Evolutionary conservation across 2,797 vertebrate species (phyloP), one percentile per base, ranked within the genome.

Genomic region (Dicrostonyx torquatus): DNA sequence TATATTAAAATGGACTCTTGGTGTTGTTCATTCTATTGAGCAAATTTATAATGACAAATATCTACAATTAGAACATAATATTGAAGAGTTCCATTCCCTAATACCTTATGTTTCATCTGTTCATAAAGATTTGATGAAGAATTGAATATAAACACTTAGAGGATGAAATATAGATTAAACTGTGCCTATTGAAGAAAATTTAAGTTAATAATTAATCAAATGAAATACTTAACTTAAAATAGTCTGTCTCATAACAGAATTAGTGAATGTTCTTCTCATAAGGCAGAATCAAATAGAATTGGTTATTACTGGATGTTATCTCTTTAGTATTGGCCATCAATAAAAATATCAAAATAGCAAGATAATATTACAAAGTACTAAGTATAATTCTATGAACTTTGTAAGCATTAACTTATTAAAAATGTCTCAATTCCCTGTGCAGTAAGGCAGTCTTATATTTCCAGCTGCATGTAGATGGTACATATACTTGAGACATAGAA

Each of bases 81-180:
- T 2, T 34, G 15, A 76, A 4, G 14, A 78, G 37, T 72, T 95
- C 89, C 2, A 79, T 0, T 73, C 8, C 31, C n/a, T 70, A 58
- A 55, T n/a, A 64, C 37, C 45, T 79, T 84, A n/a, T 76, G 7
- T 79, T n/a, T 26, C 60, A 66, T 80, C 14, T 79, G 5, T 37
- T 75, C 50, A 58, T 75, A 87, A 93, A 95, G 26, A 64, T 93
- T 91, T 93, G 4, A 92, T 94, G 73, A 82, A 29, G 89, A 93
- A 89, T 84, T 89, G 55, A 89, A 83, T 86, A 37, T 75, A 91
- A 83, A 83, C 34, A 79, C 43, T 92, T 70, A 80, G 12, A 48
- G 29, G 6, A 82, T 86, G 85, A 87, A 86, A 48, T 92, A 70
- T 64, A 58, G 5, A 79, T 93, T 90, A 73, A 94, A 58, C 34